Conservation (phyloP, 2,888 invertebrate species). For the Elmis aenea region DNA sequence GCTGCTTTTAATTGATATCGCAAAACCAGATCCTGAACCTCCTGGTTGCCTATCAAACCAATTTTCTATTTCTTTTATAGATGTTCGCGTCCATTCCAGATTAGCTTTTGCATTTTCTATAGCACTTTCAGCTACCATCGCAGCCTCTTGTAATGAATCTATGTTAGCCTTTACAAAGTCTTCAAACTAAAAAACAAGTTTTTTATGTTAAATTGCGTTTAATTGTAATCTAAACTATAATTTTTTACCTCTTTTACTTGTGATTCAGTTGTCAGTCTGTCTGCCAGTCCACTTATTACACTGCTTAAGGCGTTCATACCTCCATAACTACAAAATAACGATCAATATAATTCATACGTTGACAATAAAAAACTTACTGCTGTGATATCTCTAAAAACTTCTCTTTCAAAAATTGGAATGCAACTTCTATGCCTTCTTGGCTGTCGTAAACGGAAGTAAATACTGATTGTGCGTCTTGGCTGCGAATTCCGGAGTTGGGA, state of each 20-base stretch:
- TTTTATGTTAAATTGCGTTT: too few species aligned
- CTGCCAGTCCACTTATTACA: conserved; percentile 32
- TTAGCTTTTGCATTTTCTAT: conserved; percentile 36
- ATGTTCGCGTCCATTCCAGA: conserved; percentile 42
- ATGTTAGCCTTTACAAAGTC: conserved; percentile 23
- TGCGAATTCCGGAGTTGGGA: conserved; percentile 42
- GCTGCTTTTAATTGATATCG: too few species aligned
- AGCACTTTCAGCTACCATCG: conserved; percentile 31
- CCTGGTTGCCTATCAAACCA: too few species aligned
- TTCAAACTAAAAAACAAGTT: conserved; percentile 14
- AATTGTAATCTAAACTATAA: neutral
- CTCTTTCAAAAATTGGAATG: conserved; percentile 49
- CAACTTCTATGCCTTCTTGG: conserved; percentile 50
- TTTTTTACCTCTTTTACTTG: conserved; percentile 23
- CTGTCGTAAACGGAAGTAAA: conserved; percentile 50
- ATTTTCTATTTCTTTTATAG: too few species aligned
- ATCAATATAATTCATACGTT: too few species aligned
- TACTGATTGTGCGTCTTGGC: conserved; percentile 46
- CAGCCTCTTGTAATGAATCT: conserved; percentile 33
- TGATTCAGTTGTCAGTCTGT: conserved; percentile 31
- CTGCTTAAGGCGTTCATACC: conserved; percentile 48
- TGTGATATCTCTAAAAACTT: too few species aligned
- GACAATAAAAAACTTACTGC: too few species aligned
- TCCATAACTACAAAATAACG: conserved; percentile 44
- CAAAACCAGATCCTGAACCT: too few species aligned